Evolutionary conservation across 2,113 vertebrate species (phyloP).

Genomic region (Trogon melanurus): DNA sequence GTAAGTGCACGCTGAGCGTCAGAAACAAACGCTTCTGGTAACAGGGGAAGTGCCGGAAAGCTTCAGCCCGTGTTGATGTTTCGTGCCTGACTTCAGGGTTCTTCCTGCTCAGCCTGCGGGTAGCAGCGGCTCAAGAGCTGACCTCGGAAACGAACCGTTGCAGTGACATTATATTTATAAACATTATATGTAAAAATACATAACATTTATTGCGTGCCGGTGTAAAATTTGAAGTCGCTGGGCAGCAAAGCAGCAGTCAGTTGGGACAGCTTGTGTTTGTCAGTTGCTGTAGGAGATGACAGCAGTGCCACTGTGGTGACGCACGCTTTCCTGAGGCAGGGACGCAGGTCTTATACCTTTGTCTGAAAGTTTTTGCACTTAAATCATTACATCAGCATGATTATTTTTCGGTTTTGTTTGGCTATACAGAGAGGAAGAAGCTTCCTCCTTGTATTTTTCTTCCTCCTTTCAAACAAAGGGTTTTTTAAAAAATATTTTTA

Average conservation of each 20-base stretch:
- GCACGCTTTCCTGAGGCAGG: not conserved
- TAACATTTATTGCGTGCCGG: not conserved
- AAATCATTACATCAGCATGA: not conserved
- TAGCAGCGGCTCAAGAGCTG: not conserved
- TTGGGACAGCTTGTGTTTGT: not conserved
- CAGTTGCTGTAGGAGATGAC: not conserved
- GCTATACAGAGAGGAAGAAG: not conserved
- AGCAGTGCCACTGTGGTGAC: rapidly evolving
- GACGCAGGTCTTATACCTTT: not conserved
- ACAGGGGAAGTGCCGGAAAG: not conserved
- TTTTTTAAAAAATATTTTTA: not conserved
- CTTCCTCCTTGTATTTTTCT: not conserved
- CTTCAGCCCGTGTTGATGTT: not conserved
- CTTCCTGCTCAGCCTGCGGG: not conserved
- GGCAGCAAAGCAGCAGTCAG: not conserved
- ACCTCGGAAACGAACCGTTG: not conserved
- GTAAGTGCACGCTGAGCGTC: rapidly evolving
- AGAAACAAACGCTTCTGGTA: not conserved
- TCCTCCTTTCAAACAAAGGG: not conserved
- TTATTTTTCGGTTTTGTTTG: not conserved
- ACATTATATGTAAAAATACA: too few relatives aligned
- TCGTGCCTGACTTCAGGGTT: not conserved
- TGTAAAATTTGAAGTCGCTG: not conserved
- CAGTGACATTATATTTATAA: rapidly evolving
- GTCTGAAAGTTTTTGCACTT: not conserved